Conservation (phyloP, 2,888 invertebrate genomes). For the Melieria crassipennis region DNA sequence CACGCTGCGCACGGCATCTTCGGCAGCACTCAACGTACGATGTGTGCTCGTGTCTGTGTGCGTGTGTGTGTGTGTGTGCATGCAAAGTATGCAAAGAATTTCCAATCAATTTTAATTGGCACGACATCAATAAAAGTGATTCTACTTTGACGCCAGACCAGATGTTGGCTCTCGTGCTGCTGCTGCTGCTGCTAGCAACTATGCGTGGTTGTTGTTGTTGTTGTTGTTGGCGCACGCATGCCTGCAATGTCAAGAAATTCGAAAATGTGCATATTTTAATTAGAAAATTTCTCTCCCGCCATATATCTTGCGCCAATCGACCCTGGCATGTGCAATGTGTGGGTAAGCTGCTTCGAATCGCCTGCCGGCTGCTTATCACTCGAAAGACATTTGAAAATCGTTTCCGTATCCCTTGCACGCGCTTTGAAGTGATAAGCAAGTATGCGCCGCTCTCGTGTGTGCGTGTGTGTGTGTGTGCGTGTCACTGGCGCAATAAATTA, state of each 20-base stretch:
- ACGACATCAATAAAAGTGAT: constrained; percentile 59
- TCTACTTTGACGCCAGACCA: constrained; percentile 33
- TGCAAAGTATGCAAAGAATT: constrained; percentile 59
- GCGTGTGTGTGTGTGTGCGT: constrained; percentile 17
- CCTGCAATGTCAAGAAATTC: constrained; percentile 49
- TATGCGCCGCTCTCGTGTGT: neutral
- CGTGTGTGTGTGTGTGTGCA: constrained; percentile 35
- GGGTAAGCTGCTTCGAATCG: constrained; percentile 16
- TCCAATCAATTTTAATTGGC: constrained; percentile 65
- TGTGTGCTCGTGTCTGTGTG: neutral
- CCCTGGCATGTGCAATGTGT: neutral
- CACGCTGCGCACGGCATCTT: neutral
- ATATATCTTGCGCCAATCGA: constrained; percentile 50
- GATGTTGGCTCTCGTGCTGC: constrained; percentile 22
- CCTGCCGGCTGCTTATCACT: constrained; percentile 28
- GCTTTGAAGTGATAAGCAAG: constrained; percentile 28
- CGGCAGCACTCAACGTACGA: neutral
- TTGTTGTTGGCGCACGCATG: constrained; percentile 9
- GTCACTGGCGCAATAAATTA: constrained; percentile 57
- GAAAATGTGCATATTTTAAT: constrained; percentile 61
- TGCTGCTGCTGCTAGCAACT: constrained; percentile 29
- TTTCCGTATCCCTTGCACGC: constrained; percentile 2
- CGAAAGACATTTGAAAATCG: constrained; percentile 9
- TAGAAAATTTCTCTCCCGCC: constrained; percentile 53
- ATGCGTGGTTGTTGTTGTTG: neutral